Evolutionary conservation across 2,113 vertebrate genomes (phyloP), one percentile per base, ranked within the genome.

Genomic region (Nibea albiflora): DNA sequence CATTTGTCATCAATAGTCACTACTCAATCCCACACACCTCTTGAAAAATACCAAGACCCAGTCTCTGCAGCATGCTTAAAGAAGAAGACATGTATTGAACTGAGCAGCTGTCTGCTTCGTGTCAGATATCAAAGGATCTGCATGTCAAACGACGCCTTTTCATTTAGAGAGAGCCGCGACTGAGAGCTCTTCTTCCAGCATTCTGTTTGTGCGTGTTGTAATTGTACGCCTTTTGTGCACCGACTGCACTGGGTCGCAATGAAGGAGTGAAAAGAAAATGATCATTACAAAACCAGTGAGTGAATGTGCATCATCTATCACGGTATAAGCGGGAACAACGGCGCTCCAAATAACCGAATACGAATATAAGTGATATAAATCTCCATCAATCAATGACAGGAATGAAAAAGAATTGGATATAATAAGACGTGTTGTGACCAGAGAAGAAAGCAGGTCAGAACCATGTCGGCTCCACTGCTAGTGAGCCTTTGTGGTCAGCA

Each of bases 1-100:
- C 77, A 89, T 88, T 87, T 82, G 62, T 89, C 80, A 85, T 81
- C 72, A 77, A 39, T n/a, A 65, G 87, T 86, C 81, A 73, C 49
- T 50, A 46, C 26, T 31, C 46, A 54, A 28, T 80, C 80, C 72
- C 69, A 80, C 75, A 77, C 76, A 47, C 67, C 17, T 57, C 78
- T 85, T 76, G 56, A 77, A 85, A 80, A 74, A 84, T 12, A 69
- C n/a, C 56, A 61, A 66, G 67, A 80, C 64, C 24, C 11, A 6
- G 31, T 75, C 24, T 67, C 67, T 80, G 15, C 42, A 16, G 10
- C 35, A 19, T 65, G 47, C 42, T 52, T 66, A 42, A 67, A 46
- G 54, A 67, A 46, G 54, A 78, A 66, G 31, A 79, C 53, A 60
- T 85, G 71, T 82, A 81, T 83, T 87, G 60, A 87, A 83, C 56